Conservation (phyloP, 2,113 vertebrate species). For the Otocyon megalotis region DNA sequence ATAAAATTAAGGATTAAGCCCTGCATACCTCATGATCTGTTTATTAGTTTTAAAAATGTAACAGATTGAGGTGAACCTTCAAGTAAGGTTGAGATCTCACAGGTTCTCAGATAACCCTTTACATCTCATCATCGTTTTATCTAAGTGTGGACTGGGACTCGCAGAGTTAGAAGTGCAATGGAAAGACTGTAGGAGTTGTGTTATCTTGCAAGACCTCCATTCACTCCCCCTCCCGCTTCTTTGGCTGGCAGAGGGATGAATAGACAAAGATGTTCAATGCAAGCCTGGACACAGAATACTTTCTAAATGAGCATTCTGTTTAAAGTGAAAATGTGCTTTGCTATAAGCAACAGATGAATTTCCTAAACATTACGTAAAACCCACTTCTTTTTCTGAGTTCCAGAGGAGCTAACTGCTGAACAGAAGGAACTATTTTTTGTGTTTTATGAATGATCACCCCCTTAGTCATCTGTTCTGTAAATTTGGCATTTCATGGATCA, state of each 20-base stretch:
- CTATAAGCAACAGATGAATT: background rate
- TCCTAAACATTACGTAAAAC: background rate
- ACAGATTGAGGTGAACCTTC: background rate
- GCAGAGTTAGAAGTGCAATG: background rate
- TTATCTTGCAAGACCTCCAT: background rate
- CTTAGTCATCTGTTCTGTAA: background rate
- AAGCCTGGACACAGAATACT: background rate
- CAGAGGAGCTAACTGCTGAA: background rate
- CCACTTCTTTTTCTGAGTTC: background rate
- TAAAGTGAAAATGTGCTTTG: background rate
- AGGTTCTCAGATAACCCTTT: background rate
- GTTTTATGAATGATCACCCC: background rate
- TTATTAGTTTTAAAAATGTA: background rate
- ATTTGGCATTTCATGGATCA: background rate
- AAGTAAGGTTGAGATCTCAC: background rate
- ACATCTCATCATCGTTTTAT: background rate
- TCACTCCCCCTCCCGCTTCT: background rate
- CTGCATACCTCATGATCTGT: background rate
- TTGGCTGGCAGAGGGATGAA: background rate
- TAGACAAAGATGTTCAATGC: background rate
- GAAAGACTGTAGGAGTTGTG: background rate
- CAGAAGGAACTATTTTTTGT: background rate
- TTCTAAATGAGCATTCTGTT: constrained; percentile 10
- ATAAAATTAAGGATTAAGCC: background rate
- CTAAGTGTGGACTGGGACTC: background rate